These are phyloP conservation scores for Orientallactaga sibirica DNA, from an alignment of 2,797 vertebrate genomes.

Conservation along the genomic window DNA sequence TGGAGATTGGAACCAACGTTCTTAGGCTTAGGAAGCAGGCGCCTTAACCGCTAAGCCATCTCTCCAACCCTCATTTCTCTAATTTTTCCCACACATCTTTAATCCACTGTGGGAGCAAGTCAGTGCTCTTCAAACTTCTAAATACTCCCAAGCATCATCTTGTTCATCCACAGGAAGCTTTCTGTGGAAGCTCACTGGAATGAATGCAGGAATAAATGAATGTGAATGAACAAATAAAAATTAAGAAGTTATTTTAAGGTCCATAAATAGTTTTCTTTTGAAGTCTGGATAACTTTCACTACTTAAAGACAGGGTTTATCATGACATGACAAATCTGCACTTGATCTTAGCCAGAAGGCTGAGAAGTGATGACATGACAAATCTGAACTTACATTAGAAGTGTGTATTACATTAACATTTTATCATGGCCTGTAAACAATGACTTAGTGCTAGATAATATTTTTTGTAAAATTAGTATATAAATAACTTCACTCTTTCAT, in stretches of 20 bases:
- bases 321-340: neutral
- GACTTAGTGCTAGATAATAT: neutral
- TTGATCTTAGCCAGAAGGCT: neutral
- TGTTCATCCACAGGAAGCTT: neutral
- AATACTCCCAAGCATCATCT: neutral
- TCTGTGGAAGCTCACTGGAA: neutral
- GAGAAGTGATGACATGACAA: neutral
- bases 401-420: constrained; percentile 1
- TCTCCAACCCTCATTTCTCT: neutral
- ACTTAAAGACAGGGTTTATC: constrained; percentile 11
- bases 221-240: constrained; percentile 19
- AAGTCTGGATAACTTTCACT: neutral
- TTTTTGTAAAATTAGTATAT: neutral
- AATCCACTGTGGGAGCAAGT: neutral
- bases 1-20: too few species aligned
- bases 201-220: neutral
- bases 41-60: too few species aligned
- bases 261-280: constrained; percentile 37
- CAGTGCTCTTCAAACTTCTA: neutral
- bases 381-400: neutral
- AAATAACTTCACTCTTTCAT: constrained; percentile 75
- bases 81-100: too few species aligned
- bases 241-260: constrained; percentile 1
- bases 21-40: too few species aligned
- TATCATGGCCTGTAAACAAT: neutral